Evolutionary conservation across 2,888 invertebrate species (phyloP).

Genomic region (Anthoptus insignis): DNA sequence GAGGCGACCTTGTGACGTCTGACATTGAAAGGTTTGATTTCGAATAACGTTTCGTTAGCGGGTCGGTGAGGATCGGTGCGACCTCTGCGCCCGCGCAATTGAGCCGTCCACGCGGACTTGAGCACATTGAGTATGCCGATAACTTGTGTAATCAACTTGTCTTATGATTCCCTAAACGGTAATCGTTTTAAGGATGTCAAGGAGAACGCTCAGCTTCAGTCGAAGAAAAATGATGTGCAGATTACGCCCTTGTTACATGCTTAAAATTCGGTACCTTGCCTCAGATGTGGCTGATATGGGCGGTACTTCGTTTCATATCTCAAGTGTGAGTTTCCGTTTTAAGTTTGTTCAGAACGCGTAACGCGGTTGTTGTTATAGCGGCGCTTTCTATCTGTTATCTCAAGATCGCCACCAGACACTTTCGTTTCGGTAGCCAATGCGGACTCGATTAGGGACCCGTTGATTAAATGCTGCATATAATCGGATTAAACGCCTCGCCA

Average conservation of each 20-base stretch:
- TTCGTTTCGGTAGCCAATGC: slow-evolving; percentile 72
- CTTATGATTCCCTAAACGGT: slow-evolving; percentile 6
- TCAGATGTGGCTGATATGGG: slow-evolving; percentile 41
- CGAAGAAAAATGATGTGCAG: slow-evolving; percentile 32
- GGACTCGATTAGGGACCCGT: slow-evolving; percentile 63
- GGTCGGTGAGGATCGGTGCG: slow-evolving; percentile 42
- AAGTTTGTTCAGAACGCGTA: slow-evolving; percentile 75
- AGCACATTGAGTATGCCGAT: not conserved
- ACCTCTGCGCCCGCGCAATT: slow-evolving; percentile 60
- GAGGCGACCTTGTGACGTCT: slow-evolving; percentile 76
- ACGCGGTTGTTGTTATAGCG: slow-evolving; percentile 76
- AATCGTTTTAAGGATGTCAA: slow-evolving; percentile 8
- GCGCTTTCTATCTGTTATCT: slow-evolving; percentile 82
- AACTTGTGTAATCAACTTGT: slow-evolving; percentile 11
- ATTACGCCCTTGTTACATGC: not conserved
- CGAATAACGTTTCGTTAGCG: slow-evolving; percentile 65
- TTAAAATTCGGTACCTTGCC: slow-evolving; percentile 43
- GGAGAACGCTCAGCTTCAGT: slow-evolving; percentile 10
- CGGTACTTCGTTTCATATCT: slow-evolving; percentile 51
- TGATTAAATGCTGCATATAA: slow-evolving; percentile 72
- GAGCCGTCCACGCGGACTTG: not conserved
- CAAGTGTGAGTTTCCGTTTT: slow-evolving; percentile 59
- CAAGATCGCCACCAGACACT: slow-evolving; percentile 65
- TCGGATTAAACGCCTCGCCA: slow-evolving; percentile 63
- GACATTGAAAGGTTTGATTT: slow-evolving; percentile 78